phyloP scores from a whole-genome alignment of 2,113 vertebrate species.

The Mus musculus region DNA sequence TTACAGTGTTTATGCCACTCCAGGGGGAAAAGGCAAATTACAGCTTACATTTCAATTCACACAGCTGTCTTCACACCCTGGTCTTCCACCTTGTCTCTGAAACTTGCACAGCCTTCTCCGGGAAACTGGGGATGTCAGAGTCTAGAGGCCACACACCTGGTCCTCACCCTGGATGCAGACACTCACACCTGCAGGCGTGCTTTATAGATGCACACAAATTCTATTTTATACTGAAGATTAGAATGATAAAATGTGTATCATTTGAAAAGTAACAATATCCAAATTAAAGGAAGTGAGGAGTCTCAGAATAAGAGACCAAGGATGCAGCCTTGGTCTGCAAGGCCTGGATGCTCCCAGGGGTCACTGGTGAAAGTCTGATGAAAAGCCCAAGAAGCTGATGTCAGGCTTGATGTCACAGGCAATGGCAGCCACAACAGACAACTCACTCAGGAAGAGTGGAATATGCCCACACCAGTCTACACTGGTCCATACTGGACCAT shows the following conservation, averaged over 20 bases:
- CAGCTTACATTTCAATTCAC: background rate
- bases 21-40: background rate
- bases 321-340: background rate
- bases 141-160: background rate
- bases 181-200: background rate
- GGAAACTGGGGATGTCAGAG: background rate
- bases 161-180: background rate
- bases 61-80: background rate
- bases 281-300: background rate
- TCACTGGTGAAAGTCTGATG: background rate
- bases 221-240: background rate
- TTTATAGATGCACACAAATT: background rate
- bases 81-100: background rate
- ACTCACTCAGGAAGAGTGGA: background rate
- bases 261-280: background rate
- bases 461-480: background rate
- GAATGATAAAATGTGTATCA: background rate
- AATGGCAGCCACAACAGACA: background rate
- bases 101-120: background rate
- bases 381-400: background rate
- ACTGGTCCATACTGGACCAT: rapidly evolving
- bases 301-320: background rate
- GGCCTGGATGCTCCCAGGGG: background rate
- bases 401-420: background rate
- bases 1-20: background rate